Percentiles rank a stretch among this genome's conserved stretches.
These are phyloP conservation scores for Myotis yumanensis DNA, from an alignment of 2,113 vertebrate genomes.

Conservation along the genomic window DNA sequence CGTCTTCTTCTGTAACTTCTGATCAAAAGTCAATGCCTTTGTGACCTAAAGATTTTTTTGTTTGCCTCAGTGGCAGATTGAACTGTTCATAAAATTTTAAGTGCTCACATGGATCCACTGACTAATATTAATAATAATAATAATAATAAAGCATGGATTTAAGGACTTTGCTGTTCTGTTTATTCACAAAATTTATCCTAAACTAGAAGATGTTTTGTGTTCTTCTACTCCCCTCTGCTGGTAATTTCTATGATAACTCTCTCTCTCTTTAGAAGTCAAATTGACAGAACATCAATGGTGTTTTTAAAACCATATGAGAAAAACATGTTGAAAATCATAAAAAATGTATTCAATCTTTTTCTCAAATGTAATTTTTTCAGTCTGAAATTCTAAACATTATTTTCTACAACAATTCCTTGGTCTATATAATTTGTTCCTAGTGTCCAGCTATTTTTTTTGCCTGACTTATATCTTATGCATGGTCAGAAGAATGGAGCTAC, in stretches of 20 bases:
- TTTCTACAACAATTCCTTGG: slow-evolving; percentile 39
- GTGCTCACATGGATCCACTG: not conserved
- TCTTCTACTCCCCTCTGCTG: slow-evolving; percentile 83
- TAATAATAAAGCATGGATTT: slow-evolving; percentile 23
- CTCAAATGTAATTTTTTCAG: not conserved
- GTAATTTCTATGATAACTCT: not conserved
- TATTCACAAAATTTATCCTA: slow-evolving; percentile 18
- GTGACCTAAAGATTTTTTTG: slow-evolving; percentile 30
- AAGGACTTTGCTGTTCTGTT: slow-evolving; percentile 12
- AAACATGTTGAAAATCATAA: slow-evolving; percentile 17
- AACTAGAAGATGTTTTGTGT: slow-evolving; percentile 56
- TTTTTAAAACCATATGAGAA: slow-evolving; percentile 23
- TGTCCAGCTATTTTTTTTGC: not conserved
- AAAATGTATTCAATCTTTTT: not conserved
- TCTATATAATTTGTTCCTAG: not conserved
- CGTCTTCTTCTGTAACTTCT: slow-evolving; percentile 43
- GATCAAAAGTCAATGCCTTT: slow-evolving; percentile 41
- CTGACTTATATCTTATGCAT: not conserved
- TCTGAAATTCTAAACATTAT: not conserved
- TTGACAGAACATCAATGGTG: not conserved
- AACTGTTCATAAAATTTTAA: slow-evolving; percentile 45
- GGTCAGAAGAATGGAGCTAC: not conserved
- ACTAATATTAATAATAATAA: slow-evolving; percentile 21
- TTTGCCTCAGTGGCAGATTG: slow-evolving; percentile 23
- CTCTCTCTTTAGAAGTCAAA: not conserved